These are phyloP conservation scores for Amphiprion ocellaris DNA, from an alignment of 2,113 vertebrate genomes.

Conservation along the genomic window DNA sequence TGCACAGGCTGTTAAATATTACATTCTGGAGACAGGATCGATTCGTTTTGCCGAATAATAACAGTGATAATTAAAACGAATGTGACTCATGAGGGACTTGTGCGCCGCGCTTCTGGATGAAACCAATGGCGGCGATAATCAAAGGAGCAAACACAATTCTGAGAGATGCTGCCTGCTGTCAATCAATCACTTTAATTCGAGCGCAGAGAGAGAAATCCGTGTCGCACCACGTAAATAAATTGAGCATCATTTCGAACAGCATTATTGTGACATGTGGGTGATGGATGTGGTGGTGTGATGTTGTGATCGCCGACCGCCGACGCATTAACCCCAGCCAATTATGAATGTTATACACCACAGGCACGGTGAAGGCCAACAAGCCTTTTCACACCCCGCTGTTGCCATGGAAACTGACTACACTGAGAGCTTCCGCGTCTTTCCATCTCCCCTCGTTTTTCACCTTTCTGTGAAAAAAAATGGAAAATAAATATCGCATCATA, in stretches of 20 bases:
- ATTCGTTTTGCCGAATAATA: constrained; percentile 42
- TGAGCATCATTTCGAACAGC: constrained; percentile 63
- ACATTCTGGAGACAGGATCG: constrained; percentile 14
- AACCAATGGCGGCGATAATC: constrained; percentile 55
- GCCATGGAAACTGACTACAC: constrained; percentile 81
- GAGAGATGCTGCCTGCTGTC: constrained; percentile 56
- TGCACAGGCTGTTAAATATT: constrained; percentile 23
- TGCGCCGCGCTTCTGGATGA: constrained; percentile 12
- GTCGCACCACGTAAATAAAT: constrained; percentile 61
- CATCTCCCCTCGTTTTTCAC: constrained; percentile 44
- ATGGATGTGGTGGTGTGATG: constrained; percentile 73
- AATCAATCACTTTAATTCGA: constrained; percentile 67
- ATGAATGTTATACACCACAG: constrained; percentile 77
- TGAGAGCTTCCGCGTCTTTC: constrained; percentile 43
- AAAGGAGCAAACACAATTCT: constrained; percentile 40
- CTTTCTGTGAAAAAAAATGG: constrained; percentile 32
- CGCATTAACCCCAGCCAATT: constrained; percentile 84
- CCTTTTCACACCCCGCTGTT: constrained; percentile 77
- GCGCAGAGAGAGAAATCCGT: constrained; percentile 58
- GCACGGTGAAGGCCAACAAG: constrained; percentile 69
- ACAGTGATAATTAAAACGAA: constrained; percentile 46
- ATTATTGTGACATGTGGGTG: constrained; percentile 69
- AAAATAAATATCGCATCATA: constrained; percentile 15
- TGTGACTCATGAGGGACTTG: constrained; percentile 36
- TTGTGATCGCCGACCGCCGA: constrained; percentile 69